Percentiles rank a stretch among this genome's conserved stretches.
These are phyloP conservation scores for Grantiella picta DNA, from an alignment of 2,113 vertebrate genomes.

Conservation along the genomic window DNA sequence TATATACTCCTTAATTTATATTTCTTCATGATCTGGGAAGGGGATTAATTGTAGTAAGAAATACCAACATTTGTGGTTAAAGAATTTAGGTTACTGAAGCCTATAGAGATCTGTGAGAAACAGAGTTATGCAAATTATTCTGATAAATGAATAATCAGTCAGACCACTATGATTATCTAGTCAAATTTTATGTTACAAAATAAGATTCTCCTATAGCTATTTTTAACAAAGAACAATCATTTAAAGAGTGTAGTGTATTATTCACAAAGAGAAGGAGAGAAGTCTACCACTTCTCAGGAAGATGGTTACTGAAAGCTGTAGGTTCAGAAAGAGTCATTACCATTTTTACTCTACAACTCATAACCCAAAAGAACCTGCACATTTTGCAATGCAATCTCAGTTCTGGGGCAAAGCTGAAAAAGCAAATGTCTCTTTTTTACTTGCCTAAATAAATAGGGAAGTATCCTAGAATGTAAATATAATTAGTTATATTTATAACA, in stretches of 20 bases:
- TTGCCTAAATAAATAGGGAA: neutral
- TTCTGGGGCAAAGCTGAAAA: neutral
- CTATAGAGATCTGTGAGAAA: neutral
- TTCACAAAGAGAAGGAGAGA: neutral
- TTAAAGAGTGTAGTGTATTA: neutral
- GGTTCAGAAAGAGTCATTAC: neutral
- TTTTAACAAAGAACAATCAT: neutral
- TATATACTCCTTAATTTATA: neutral
- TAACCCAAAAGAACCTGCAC: neutral
- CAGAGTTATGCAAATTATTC: neutral
- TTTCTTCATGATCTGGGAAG: neutral
- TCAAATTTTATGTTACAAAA: neutral
- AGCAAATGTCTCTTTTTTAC: neutral
- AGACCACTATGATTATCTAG: neutral
- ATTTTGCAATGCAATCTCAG: neutral
- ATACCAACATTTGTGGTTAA: neutral
- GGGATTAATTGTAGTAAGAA: neutral
- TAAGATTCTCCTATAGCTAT: neutral
- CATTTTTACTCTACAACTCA: neutral
- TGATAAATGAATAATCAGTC: neutral
- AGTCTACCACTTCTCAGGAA: neutral
- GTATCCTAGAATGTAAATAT: neutral
- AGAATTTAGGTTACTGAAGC: neutral
- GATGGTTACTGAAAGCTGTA: neutral
- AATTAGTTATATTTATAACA: neutral